Conservation (phyloP, 2,888 invertebrate genomes). For the Melipona bicolor region DNA sequence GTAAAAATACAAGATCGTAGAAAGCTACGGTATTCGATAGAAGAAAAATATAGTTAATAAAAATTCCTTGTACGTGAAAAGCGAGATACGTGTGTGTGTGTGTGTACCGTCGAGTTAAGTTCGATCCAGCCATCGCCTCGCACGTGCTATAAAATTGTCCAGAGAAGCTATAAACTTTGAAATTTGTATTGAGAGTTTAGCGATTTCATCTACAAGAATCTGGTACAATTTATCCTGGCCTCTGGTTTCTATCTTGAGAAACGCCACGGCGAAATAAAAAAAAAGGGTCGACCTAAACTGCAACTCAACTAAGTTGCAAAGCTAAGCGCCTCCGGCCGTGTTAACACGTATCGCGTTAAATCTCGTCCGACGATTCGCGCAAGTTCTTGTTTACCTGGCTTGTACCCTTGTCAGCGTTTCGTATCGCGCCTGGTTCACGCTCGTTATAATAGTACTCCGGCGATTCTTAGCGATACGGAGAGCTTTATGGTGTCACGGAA, state of each 20-base stretch:
- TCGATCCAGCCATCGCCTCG: too few relatives aligned
- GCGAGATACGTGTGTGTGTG: too few relatives aligned
- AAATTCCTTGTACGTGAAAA: too few relatives aligned
- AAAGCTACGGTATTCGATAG: too few relatives aligned
- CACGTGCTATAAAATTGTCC: too few relatives aligned
- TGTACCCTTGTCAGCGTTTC: constrained; percentile 25
- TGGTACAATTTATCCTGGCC: neutral
- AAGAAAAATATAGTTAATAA: too few relatives aligned
- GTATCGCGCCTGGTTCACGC: constrained; percentile 19
- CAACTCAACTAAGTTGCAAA: neutral
- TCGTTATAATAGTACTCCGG: constrained; percentile 17
- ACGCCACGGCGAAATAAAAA: neutral
- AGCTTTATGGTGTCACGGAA: constrained; percentile 30
- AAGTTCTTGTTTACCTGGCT: constrained; percentile 24
- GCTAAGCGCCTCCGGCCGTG: neutral
- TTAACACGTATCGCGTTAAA: constrained; percentile 15
- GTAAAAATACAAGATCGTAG: too few relatives aligned
- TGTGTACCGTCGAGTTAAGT: too few relatives aligned
- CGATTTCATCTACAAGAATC: neutral
- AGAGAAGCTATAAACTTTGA: too few relatives aligned
- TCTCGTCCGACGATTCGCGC: constrained; percentile 2
- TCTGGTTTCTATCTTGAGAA: neutral
- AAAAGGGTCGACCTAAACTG: neutral
- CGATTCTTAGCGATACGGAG: constrained; percentile 20
- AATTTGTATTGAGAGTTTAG: too few relatives aligned